Evolutionary conservation across 2,113 vertebrate species (phyloP), one percentile per base, ranked within the genome.

Genomic region (Rhynchopsitta pachyrhyncha): DNA sequence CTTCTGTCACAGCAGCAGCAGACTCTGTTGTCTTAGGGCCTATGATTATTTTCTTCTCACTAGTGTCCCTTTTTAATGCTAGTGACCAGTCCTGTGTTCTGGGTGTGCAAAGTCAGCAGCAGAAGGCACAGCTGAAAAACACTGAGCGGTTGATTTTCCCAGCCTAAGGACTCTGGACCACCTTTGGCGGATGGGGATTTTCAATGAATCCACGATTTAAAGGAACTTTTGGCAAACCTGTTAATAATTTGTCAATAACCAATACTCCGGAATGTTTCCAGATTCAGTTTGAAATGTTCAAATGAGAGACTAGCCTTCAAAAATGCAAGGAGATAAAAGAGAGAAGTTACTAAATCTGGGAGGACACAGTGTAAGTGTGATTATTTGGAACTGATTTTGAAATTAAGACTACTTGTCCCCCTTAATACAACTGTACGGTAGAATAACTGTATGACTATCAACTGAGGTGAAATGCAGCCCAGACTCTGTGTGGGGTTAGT

Each of bases 301-400:
- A 94, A 90, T 68, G 53, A 86, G 50, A 93, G 44, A 42, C 24
- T n/a, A 78, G 41, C 55, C 37, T 75, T 75, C 50, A 82, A 73
- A 94, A 90, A 91, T 37, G 31, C 71, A 92, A 91, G 69, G 27
- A 42, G n/a, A 41, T 75, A 85, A 82, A n/a, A 47, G 89, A 82
- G 88, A 64, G 44, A 82, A 37, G 18, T 52, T 64, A 64, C 11
- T 70, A 53, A 62, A 88, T 71, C 62, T 33, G 62, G 66, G 53
- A 91, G 19, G 41, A 90, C 22, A 28, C 25, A 49, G 19, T 59
- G 78, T 70, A 77, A 66, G 13, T 77, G 7, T 67, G 44, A 66
- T 86, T 62, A 62, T 81, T 92, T 91, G 41, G 37, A 73, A 66
- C 70, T 87, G 91, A 42, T 53, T 93, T 90, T 82, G 37, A 95